These are phyloP conservation scores for Bos indicus DNA, from an alignment of 2,113 vertebrate genomes.

Conservation along the genomic window DNA sequence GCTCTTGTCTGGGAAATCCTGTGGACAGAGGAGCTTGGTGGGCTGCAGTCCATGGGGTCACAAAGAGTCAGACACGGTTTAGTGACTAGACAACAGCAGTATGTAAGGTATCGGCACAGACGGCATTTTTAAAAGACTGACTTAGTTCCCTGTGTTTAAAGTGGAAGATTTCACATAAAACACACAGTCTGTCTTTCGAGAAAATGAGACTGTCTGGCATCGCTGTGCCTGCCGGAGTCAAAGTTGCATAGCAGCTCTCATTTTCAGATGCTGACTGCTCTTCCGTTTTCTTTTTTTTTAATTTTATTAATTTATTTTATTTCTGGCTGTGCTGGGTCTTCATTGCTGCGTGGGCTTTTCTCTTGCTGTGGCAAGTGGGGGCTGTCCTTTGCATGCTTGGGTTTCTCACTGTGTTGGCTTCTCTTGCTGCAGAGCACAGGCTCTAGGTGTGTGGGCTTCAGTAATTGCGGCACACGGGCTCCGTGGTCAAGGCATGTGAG, in stretches of 20 bases:
- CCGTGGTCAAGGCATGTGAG: fast-evolving
- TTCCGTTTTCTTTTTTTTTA: not conserved
- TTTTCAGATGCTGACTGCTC: not conserved
- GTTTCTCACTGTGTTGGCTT: not conserved
- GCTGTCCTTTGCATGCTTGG: not conserved
- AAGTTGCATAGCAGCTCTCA: not conserved
- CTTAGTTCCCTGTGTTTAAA: not conserved
- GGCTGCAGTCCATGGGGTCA: not conserved
- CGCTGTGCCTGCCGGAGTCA: not conserved
- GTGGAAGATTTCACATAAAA: not conserved
- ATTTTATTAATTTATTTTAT: not conserved
- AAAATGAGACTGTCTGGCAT: not conserved
- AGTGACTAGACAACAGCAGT: not conserved
- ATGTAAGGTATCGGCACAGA: not conserved
- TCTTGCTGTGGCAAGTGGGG: not conserved
- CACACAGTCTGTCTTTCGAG: not conserved
- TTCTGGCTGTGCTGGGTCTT: not conserved
- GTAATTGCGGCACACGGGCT: fast-evolving
- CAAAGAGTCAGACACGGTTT: not conserved
- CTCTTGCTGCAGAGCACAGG: not conserved
- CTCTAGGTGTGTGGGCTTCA: fast-evolving
- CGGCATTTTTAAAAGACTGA: not conserved
- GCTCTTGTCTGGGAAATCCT: not conserved
- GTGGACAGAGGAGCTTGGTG: not conserved
- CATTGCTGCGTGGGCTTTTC: not conserved